Base-by-base conservation (phyloP, 2,888 invertebrate genomes). In the Lithophane socia region DNA sequence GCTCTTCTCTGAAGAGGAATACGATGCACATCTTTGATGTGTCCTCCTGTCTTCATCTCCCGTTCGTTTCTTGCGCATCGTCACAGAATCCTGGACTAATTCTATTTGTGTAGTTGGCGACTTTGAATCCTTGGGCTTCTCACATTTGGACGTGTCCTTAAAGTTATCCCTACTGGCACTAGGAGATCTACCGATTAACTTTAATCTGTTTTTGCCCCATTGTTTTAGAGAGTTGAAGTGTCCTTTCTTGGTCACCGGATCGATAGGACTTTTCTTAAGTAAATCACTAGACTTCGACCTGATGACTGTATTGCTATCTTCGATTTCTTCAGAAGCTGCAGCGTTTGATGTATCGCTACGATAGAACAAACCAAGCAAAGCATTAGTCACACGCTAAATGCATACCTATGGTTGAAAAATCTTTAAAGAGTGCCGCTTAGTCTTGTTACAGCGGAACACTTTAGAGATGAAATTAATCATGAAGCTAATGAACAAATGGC, bases 181-280 rank as follows among this genome's bases (percentile, higher is more conserved):
- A 42, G 97, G 96, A 77, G 97, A 97, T 93, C 97, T 97, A 88
- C 98, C 98, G 91, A 98, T 98, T 91, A 98, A 97, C 93, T 97
- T 97, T 92, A 98, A 97, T 87, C 98, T 97, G 89, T 97, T 98
- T 92, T 98, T 98, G 77, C 98, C 98, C 98, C 98, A 99, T 92
- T 98, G 98, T 93, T 98, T 98, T 76, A 99, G 95, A 47, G 98
- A 98, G 93, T 98, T 98, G 93, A 99, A 98, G 91, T 98, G 98
- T 67, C 98, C 97, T 84, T 96, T 96, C 91, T 97, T 97, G 78
- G 93, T 92, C 73, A 94, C 91, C 66, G 94, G 96, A 88, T 98
- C 98, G 68, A 97, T 97, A 64, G 97, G 97, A 85, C 97, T 97
- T 95, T 97, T 98, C 94, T 97, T 97, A 93, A 98, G 97, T 88